These are phyloP conservation scores for Dasyprocta punctata DNA, from an alignment of 2,113 vertebrate species.

Conservation along the genomic window DNA sequence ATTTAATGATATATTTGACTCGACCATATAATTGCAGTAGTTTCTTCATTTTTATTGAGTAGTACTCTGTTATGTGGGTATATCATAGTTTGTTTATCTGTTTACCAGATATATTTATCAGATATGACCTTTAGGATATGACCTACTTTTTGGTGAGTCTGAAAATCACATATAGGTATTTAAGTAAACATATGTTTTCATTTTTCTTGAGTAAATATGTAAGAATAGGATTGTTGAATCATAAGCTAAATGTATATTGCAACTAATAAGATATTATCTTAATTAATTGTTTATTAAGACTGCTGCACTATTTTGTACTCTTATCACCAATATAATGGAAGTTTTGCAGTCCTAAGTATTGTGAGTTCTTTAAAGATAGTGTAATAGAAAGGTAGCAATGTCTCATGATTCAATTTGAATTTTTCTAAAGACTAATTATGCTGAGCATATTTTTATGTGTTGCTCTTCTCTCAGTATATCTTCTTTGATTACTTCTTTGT, in stretches of 20 bases:
- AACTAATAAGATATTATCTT: neutral
- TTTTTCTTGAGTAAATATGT: neutral
- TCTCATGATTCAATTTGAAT: neutral
- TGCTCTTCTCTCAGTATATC: neutral
- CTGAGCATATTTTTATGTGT: neutral
- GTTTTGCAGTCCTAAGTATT: neutral
- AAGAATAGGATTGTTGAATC: neutral
- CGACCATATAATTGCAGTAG: neutral
- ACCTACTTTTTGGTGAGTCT: neutral
- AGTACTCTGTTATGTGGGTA: neutral
- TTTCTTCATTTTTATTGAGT: neutral
- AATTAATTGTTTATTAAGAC: neutral
- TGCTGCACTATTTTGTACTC: neutral
- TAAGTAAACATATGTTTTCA: neutral
- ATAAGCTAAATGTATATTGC: neutral
- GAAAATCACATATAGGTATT: neutral
- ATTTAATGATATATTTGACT: neutral
- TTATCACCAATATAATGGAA: neutral
- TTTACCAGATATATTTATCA: neutral
- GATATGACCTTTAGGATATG: neutral
- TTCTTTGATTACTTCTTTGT: neutral
- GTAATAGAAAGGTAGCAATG: neutral
- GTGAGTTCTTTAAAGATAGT: neutral
- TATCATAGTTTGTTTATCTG: neutral
- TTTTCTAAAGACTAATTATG: neutral